Percentiles rank a stretch among this genome's conserved stretches.
Conservation (phyloP, 92 coral and sea anemone genomes). For the Galaxea fascicularis region DNA sequence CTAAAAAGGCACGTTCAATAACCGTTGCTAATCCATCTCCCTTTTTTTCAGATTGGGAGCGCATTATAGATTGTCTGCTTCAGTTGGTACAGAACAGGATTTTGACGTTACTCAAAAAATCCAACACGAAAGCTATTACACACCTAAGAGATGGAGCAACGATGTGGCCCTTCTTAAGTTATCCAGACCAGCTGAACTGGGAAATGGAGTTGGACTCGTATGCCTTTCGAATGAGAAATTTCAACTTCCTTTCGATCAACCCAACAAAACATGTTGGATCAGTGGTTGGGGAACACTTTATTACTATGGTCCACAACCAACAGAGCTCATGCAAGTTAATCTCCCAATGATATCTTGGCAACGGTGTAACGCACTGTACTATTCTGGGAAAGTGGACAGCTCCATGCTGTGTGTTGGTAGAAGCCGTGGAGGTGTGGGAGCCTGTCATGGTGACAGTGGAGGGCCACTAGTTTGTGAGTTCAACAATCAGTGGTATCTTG, state of each 20-base stretch:
- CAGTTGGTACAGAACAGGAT: slow-evolving; percentile 30
- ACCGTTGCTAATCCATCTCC: neutral
- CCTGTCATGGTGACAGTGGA: slow-evolving; percentile 30
- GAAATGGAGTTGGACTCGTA: slow-evolving; percentile 40
- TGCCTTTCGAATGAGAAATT: slow-evolving; percentile 4
- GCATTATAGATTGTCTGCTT: slow-evolving; percentile 12
- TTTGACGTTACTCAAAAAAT: slow-evolving; percentile 20
- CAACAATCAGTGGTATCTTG: slow-evolving; percentile 58
- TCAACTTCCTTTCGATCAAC: slow-evolving; percentile 27
- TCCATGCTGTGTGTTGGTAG: slow-evolving; percentile 34
- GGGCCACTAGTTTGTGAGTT: slow-evolving; percentile 67
- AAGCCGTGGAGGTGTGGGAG: slow-evolving; percentile 3
- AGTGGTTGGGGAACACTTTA: slow-evolving; percentile 41
- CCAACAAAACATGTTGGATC: slow-evolving; percentile 32
- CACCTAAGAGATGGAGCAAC: neutral
- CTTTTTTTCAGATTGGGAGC: slow-evolving; percentile 35
- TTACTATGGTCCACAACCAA: neutral
- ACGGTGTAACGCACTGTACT: neutral
- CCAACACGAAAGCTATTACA: slow-evolving; percentile 6
- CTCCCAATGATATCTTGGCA: slow-evolving; percentile 17
- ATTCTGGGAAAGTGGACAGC: slow-evolving; percentile 7
- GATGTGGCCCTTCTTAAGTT: slow-evolving; percentile 25
- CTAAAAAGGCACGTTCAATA: too few relatives aligned
- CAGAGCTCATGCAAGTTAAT: slow-evolving; percentile 16
- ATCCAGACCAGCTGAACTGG: slow-evolving; percentile 13